Evolutionary conservation across 92 coral and sea anemone species (phyloP).

Genomic region (Porites cylindrica): DNA sequence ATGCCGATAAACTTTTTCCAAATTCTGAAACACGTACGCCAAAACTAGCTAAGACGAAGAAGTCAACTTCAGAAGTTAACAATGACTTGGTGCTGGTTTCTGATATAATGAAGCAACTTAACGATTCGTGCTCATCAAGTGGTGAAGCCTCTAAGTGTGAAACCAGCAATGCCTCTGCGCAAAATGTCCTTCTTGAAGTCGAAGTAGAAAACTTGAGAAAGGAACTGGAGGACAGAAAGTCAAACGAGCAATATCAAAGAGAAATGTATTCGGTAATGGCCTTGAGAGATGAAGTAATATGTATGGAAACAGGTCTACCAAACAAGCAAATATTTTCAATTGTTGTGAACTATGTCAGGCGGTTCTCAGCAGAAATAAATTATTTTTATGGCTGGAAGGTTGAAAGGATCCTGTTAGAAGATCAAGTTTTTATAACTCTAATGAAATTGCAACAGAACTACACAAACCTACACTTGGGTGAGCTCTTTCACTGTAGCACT

Average conservation of each 20-base stretch:
- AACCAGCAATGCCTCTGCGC: background rate
- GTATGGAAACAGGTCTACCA: slow-evolving; percentile 74
- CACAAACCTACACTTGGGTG: slow-evolving; percentile 22
- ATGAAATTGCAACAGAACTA: slow-evolving; percentile 42
- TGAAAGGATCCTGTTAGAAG: slow-evolving; percentile 35
- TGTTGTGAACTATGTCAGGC: slow-evolving; percentile 40
- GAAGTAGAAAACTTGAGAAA: slow-evolving; percentile 26
- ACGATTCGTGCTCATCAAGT: background rate
- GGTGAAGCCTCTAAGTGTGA: background rate
- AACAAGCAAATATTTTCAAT: slow-evolving; percentile 33
- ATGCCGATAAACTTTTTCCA: slow-evolving; percentile 32
- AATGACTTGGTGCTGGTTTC: slow-evolving; percentile 12
- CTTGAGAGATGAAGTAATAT: slow-evolving; percentile 28
- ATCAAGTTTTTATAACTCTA: slow-evolving; percentile 40
- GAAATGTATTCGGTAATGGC: slow-evolving; percentile 29
- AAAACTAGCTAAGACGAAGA: slow-evolving; percentile 24
- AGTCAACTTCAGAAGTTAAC: slow-evolving; percentile 14
- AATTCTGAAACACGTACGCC: slow-evolving; percentile 14
- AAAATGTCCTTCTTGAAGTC: slow-evolving; percentile 26
- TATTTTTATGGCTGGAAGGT: slow-evolving; percentile 46
- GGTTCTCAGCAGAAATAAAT: slow-evolving; percentile 32
- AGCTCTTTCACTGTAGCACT: slow-evolving; percentile 36
- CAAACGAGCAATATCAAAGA: slow-evolving; percentile 25
- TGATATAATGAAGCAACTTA: background rate
- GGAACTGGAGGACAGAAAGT: slow-evolving; percentile 7